A percentile compares a stretch with the other conserved stretches of the same genome.
Evolutionary conservation across 1,140 invertebrate species (phyloP).

Genomic region (Heliconius melpomene): DNA sequence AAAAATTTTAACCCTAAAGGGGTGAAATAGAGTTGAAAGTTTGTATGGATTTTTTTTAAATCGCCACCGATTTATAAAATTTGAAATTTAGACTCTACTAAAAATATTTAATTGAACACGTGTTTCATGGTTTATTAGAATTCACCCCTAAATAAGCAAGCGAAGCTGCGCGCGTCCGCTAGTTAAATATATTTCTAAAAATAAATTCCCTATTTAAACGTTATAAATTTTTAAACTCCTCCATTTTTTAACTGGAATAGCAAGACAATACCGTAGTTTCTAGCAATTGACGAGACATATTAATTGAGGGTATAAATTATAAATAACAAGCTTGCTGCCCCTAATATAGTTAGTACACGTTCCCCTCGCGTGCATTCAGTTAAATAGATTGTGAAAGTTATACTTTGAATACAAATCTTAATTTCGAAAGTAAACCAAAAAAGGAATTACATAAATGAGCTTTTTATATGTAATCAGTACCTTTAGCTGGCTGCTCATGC

Average conservation of each 20-base stretch:
- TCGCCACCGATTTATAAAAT: no score
- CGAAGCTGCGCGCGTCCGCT: no score
- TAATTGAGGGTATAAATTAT: constrained; percentile 69
- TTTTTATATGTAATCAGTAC: constrained; percentile 5
- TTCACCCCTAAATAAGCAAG: no score
- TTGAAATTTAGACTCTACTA: no score
- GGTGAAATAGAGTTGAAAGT: no score
- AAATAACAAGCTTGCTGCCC: constrained; percentile 51
- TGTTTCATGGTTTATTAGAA: no score
- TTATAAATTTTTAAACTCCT: neutral
- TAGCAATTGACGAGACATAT: constrained; percentile 47
- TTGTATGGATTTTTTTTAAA: no score
- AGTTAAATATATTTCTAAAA: neutral
- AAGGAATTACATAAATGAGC: constrained; percentile 6
- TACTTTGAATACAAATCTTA: constrained; percentile 34
- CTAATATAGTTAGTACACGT: constrained; percentile 13
- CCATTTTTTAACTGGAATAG: neutral
- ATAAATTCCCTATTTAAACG: neutral
- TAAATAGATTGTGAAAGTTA: constrained; percentile 26
- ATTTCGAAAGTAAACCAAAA: constrained; percentile 9
- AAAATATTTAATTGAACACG: no score
- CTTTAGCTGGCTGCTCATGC: neutral
- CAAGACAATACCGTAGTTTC: neutral
- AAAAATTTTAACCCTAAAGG: no score
- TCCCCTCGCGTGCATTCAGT: constrained; percentile 33